Base-by-base conservation (phyloP, 1,140 invertebrate species). In the Camponotus vicinus region DNA sequence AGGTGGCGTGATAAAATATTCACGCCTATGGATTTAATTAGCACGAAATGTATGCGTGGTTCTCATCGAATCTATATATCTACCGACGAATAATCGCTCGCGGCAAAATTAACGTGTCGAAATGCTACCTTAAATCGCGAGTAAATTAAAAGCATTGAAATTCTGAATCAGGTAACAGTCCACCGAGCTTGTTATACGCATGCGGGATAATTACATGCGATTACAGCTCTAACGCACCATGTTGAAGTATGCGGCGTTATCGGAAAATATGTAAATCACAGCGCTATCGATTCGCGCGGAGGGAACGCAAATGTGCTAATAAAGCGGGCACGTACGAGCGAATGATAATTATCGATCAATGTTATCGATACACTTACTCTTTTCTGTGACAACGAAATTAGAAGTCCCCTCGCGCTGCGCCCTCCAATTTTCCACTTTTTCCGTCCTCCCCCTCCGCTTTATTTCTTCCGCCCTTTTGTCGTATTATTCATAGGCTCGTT, bases 181-280 rank as follows among this genome's bases (percentile, higher is more conserved):
- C 49, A 27, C 15, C 55, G 40, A 21, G 79, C 40, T 52, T 27
- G 67, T 73, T 59, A 71, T n/a, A 55, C 45, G 52, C 67, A 57
- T 59, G 52, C 59, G 63, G 32, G 76, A 75, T 86, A 90, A 90
- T 90, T 88, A 90, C 88, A 90, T 75, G 71, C 59, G 82, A 90
- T 90, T 90, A 90, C 77, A 86, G 52, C 27, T 49, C 59, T 73
- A 78, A 88, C 55, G 77, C 27, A 27, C 6, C 11, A 73, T 61
- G 64, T 64, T 78, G 86, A 90, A 90, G 85, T 88, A 88, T 78
- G 82, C 34, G 76, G 55, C 27, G 61, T 90, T 90, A 90, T 90
- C 89, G 89, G 82, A 61, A 90, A 90, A 86, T 88, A 90, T 90
- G 82, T 90, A 90, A 90, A 90, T 88, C 89, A 52, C 13, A 86